Conservation (phyloP, 2,797 vertebrate genomes). For the Lagorchestes hirsutus region DNA sequence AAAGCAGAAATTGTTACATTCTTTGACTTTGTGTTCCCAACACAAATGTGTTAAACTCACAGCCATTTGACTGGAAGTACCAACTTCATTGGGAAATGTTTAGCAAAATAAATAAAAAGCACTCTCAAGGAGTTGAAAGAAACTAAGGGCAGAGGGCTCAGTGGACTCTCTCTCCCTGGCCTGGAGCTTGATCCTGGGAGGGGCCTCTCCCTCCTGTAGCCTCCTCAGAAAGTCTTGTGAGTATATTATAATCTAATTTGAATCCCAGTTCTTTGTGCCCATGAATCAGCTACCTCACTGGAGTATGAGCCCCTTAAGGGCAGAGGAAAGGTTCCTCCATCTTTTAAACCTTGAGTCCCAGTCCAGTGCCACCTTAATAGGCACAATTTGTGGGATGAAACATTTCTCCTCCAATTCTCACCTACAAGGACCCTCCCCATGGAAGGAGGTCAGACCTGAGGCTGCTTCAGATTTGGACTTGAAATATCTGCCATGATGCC, state of each 20-base stretch:
- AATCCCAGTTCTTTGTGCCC: neutral
- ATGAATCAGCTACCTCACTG: neutral
- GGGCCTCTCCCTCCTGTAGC: neutral
- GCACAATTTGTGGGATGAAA: neutral
- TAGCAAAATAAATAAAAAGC: neutral
- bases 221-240: neutral
- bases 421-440: neutral
- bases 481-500: neutral
- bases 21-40: neutral
- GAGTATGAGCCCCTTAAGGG: neutral
- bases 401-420: neutral
- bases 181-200: neutral
- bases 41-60: neutral
- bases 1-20: neutral
- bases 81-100: neutral
- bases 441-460: neutral
- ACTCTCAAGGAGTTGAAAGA: neutral
- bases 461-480: neutral
- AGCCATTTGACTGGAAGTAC: neutral
- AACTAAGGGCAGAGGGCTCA: neutral
- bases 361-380: neutral
- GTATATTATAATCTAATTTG: neutral
- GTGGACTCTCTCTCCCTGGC: neutral
- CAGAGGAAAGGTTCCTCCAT: neutral
- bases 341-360: neutral